phyloP scores from a whole-genome alignment of 2,113 vertebrate species.

The Phodopus roborovskii region DNA sequence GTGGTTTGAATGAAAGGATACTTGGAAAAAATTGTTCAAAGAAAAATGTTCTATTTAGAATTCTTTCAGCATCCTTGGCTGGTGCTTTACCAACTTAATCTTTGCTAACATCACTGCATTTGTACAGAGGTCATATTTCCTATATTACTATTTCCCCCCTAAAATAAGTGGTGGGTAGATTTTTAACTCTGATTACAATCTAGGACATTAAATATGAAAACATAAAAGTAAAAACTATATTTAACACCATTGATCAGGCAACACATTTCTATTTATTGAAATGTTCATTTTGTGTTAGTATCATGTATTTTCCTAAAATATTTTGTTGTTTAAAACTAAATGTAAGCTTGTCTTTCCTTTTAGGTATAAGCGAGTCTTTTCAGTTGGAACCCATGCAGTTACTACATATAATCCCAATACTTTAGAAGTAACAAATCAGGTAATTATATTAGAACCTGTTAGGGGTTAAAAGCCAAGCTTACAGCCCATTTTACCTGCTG shows the following conservation, averaged over 20 bases:
- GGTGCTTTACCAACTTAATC: background rate
- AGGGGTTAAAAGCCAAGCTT: conserved; percentile 45
- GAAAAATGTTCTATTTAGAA: conserved; percentile 44
- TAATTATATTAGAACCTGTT: conserved; percentile 78
- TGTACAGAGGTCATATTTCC: background rate
- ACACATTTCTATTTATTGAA: conserved; percentile 43
- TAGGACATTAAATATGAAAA: conserved; percentile 33
- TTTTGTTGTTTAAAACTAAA: conserved; percentile 60
- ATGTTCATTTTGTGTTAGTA: conserved; percentile 46
- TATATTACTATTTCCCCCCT: conserved; percentile 4
- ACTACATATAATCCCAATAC: conserved; percentile 99
- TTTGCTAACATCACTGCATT: background rate
- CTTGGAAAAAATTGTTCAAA: conserved; percentile 55
- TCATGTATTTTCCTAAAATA: background rate
- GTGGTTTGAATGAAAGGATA: conserved; percentile 38
- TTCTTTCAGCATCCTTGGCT: background rate
- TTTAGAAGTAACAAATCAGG: conserved; percentile 99
- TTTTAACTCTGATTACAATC: conserved; percentile 45
- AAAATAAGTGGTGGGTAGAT: background rate
- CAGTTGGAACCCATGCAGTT: conserved; percentile 96
- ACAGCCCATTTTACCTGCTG: background rate
- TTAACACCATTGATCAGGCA: conserved; percentile 32
- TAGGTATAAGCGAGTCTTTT: conserved; percentile 99
- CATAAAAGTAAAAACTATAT: conserved; percentile 50
- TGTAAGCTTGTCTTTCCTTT: conserved; percentile 66